Base-by-base conservation (phyloP, 2,797 vertebrate species). In the Melanotaenia nigrans region DNA sequence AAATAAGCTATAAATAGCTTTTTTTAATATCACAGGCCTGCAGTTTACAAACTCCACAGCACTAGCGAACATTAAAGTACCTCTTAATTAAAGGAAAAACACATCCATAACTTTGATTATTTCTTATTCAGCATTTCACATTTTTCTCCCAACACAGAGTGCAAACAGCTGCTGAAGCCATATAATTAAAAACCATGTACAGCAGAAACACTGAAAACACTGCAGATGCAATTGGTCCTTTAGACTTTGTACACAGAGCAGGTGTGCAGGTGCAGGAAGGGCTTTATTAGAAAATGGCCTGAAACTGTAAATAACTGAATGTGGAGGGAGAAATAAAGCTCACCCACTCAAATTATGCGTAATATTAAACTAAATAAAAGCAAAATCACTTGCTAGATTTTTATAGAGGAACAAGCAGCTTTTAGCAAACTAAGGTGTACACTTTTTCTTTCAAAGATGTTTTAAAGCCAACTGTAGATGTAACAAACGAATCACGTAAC, bases 61-160 rank as follows among this genome's bases (percentile, higher is more conserved):
- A 14, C 49, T 25, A 64, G 22, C 24, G 58, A 64, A 65, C 70
- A 65, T 7, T 25, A 68, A 55, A 53, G 18, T 73, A 70, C 33
- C 7, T 55, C 65, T 73, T 74, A 72, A 78, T 69, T 65, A 69
- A 85, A 83, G 74, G 35, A 78, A 77, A 83, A 83, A 58, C 12
- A 82, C 65, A 84, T 63, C 40, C 22, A 42, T 22, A 40, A 64
- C 40, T 63, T 67, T 25, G 32, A 72, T 73, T 62, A 4, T 54
- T 59, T 70, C 11, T 32, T 20, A 54, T 42, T 49, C 64, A 22
- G 25, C 3, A 18, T 68, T 65, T 38, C 8, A 18, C 10, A 54
- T 69, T 65, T 70, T 28, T 74, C 32, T 72, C 66, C 11, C 13
- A 78, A 66, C 57, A 73, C 18, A 40, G n/a, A 75, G 45, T 65